Evolutionary conservation across 2,888 invertebrate genomes (phyloP).

Genomic region (Caenorhabditis plicata): DNA sequence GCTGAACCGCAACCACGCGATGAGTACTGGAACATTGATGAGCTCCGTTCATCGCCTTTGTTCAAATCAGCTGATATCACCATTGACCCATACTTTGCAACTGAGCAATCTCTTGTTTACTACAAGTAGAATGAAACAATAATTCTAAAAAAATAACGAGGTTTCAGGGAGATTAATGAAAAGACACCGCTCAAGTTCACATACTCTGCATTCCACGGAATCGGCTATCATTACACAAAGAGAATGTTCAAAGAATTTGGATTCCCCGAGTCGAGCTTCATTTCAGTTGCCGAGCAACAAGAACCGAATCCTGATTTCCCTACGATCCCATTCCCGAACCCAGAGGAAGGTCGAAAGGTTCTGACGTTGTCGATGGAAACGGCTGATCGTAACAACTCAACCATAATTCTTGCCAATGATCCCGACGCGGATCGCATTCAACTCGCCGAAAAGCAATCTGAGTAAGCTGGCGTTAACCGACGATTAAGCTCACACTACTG

Average conservation of each 20-base stretch:
- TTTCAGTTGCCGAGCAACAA: constrained; percentile 71
- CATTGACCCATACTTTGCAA: constrained; percentile 74
- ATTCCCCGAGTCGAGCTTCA: constrained; percentile 69
- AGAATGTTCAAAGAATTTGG: constrained; percentile 78
- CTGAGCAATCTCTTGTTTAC: constrained; percentile 47
- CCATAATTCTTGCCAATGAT: constrained; percentile 89
- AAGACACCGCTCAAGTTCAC: constrained; percentile 73
- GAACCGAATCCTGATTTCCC: constrained; percentile 94
- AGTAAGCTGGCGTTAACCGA: constrained; percentile 68
- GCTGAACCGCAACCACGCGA: constrained; percentile 78
- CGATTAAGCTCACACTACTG: neutral
- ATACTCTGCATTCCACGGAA: constrained; percentile 97
- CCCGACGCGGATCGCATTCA: constrained; percentile 96
- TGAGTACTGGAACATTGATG: constrained; percentile 77
- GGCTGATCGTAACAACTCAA: constrained; percentile 75
- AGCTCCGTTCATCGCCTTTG: constrained; percentile 71
- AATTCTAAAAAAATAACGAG: neutral
- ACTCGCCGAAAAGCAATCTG: constrained; percentile 79
- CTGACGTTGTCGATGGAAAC: constrained; percentile 76
- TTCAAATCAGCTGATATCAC: constrained; percentile 70
- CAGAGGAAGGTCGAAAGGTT: constrained; percentile 79
- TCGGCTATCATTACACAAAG: constrained; percentile 80
- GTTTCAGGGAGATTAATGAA: constrained; percentile 56
- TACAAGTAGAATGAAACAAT: constrained; percentile 23
- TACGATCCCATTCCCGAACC: constrained; percentile 95